Evolutionary conservation across 1,140 invertebrate genomes (phyloP).

Genomic region (Cotesia typhae): DNA sequence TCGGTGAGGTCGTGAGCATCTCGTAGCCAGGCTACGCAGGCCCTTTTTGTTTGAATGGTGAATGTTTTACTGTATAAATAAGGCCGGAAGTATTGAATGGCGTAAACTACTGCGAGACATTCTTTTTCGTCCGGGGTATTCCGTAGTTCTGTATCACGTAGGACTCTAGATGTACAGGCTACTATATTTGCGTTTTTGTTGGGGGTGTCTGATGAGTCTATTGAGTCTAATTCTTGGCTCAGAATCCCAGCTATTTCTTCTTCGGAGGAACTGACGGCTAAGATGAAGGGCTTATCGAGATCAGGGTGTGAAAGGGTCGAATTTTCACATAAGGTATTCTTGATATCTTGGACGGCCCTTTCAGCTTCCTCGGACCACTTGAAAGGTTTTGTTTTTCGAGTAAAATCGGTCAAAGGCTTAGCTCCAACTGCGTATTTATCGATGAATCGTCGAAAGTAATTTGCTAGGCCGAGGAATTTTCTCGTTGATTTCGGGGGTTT

Average conservation of each 20-base stretch:
- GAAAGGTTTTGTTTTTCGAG: neutral
- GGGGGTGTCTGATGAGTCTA: neutral
- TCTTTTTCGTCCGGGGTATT: slow-evolving; percentile 43
- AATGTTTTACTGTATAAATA: slow-evolving; percentile 60
- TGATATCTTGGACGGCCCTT: too few relatives aligned
- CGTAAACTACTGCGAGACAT: slow-evolving; percentile 44
- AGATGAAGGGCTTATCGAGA: too few relatives aligned
- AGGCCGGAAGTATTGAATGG: slow-evolving; percentile 54
- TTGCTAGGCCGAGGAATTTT: slow-evolving; percentile 19
- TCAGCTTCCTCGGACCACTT: neutral
- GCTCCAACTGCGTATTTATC: neutral
- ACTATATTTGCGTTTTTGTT: neutral
- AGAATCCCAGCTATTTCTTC: too few relatives aligned
- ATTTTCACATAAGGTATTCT: too few relatives aligned
- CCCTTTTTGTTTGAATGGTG: slow-evolving; percentile 60
- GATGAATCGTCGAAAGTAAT: neutral
- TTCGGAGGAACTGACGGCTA: too few relatives aligned
- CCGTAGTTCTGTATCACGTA: slow-evolving; percentile 45
- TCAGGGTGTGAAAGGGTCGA: too few relatives aligned
- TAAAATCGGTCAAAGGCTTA: slow-evolving; percentile 10
- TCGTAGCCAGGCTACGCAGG: slow-evolving; percentile 54
- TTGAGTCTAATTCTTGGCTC: too few relatives aligned
- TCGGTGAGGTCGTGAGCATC: neutral
- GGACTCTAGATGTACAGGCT: slow-evolving; percentile 43
- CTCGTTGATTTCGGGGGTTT: neutral